Evolutionary conservation across 1,140 invertebrate genomes (phyloP).

Genomic region (Ceratosolen fusciceps): DNA sequence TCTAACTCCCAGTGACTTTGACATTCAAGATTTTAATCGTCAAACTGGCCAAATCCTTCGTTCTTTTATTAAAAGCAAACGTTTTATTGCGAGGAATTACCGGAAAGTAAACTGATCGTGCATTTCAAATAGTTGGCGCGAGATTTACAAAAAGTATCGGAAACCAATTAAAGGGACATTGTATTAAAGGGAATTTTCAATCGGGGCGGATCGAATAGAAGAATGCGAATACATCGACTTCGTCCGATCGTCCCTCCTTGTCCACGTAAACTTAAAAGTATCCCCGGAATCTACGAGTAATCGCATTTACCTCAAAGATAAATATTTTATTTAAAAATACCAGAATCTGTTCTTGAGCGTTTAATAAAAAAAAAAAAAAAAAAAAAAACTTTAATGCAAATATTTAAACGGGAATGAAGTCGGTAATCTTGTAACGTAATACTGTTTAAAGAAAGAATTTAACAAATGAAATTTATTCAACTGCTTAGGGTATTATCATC

Average conservation of each 20-base stretch:
- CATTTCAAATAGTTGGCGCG: no score
- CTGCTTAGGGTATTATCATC: no score
- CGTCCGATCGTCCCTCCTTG: not conserved
- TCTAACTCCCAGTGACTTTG: not conserved
- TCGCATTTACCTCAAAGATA: not conserved
- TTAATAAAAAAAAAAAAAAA: no score
- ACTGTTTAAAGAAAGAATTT: no score
- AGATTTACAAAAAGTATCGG: not conserved
- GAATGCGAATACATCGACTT: not conserved
- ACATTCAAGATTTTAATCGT: conserved; percentile 2
- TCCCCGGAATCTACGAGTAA: not conserved
- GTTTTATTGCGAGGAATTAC: no score
- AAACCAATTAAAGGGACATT: conserved; percentile 9
- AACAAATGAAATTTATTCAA: no score
- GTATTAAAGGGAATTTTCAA: not conserved
- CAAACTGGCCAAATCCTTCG: not conserved
- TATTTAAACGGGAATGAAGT: no score
- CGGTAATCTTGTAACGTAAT: no score
- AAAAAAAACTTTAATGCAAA: no score
- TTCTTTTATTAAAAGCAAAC: not conserved
- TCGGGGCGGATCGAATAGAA: not conserved
- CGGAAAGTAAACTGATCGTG: no score
- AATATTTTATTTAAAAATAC: no score
- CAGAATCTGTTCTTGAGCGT: no score
- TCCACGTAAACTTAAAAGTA: not conserved